These are phyloP conservation scores for Porites evermanni DNA, from an alignment of 92 coral and sea anemone species.

Conservation along the genomic window DNA sequence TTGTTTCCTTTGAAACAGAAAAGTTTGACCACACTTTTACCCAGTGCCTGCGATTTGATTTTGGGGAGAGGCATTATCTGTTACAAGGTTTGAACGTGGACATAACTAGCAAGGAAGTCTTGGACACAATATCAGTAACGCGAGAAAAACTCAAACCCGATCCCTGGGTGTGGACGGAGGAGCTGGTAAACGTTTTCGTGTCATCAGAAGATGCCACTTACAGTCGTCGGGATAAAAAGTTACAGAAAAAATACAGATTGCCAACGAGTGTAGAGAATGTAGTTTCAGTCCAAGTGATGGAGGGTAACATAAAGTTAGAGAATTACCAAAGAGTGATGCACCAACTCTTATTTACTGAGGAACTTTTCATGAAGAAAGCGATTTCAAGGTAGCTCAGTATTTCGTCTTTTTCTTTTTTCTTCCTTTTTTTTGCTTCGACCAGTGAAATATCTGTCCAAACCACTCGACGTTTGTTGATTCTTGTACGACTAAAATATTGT, in stretches of 20 bases:
- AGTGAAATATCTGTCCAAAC: too few relatives aligned
- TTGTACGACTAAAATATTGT: too few relatives aligned
- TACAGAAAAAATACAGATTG: conserved; percentile 46
- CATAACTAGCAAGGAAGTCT: conserved; percentile 38
- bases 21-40: conserved; percentile 49
- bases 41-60: conserved; percentile 68
- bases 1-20: conserved; percentile 40
- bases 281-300: conserved; percentile 45
- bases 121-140: neutral
- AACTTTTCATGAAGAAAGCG: conserved; percentile 61
- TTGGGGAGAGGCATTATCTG: conserved; percentile 57
- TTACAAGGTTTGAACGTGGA: conserved; percentile 55
- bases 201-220: neutral
- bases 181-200: conserved; percentile 15
- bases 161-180: conserved; percentile 36
- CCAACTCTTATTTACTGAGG: conserved; percentile 72
- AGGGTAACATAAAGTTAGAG: conserved; percentile 23
- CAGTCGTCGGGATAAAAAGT: neutral
- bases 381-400: conserved; percentile 58
- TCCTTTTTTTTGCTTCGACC: too few relatives aligned
- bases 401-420: neutral
- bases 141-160: conserved; percentile 21
- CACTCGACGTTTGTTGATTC: too few relatives aligned
- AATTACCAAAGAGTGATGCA: conserved; percentile 73
- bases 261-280: conserved; percentile 58